Evolutionary conservation across 1,140 invertebrate species (phyloP), one percentile per base, ranked within the genome.

Genomic region (Procambarus virginalis): DNA sequence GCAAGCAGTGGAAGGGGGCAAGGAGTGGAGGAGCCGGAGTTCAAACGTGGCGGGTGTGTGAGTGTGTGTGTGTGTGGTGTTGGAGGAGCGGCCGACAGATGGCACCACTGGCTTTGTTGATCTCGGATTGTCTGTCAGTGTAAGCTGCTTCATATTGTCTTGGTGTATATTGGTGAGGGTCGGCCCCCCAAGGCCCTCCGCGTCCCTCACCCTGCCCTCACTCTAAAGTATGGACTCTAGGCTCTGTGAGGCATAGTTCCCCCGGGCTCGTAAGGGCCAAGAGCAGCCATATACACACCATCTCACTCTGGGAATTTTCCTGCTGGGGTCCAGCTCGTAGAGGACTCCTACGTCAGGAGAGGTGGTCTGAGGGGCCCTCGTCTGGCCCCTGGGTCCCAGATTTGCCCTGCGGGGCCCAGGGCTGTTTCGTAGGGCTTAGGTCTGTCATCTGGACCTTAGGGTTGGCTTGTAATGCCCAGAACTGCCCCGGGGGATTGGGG

Each of bases 121-220:
- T 88, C 86, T 88, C 78, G 79, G 86, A 73, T 88, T 80, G 78
- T 88, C 86, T 88, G 86, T 82, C 86, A 88, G 86, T 49, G 86
- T 88, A 88, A 81, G 86, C 78, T 22, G 17, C 51, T 75, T 58
- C 78, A 88, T 86, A 78, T 76, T 76, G 22, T 34, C 34, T 34
- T 34, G 34, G 34, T 34, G 34, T 34, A 34, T 34, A 34, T 34
- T 34, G 34, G 34, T 34, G 34, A 34, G 34, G 34, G 34, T 34
- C 34, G 34, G 34, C 34, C 34, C 34, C 34, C 34, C 34, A 34
- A 0, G 34, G 34, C 34, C 34, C 34, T 20, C 22, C 48, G 17
- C 14, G n/a, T 55, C 70, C 55, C 55, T 45, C 20, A 10, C 20
- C 8, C 17, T 20, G 0, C 58, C 10, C 45, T 55, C 84, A 20